Evolutionary conservation across 2,113 vertebrate genomes (phyloP), one percentile per base, ranked within the genome.

Genomic region (Calypte anna): DNA sequence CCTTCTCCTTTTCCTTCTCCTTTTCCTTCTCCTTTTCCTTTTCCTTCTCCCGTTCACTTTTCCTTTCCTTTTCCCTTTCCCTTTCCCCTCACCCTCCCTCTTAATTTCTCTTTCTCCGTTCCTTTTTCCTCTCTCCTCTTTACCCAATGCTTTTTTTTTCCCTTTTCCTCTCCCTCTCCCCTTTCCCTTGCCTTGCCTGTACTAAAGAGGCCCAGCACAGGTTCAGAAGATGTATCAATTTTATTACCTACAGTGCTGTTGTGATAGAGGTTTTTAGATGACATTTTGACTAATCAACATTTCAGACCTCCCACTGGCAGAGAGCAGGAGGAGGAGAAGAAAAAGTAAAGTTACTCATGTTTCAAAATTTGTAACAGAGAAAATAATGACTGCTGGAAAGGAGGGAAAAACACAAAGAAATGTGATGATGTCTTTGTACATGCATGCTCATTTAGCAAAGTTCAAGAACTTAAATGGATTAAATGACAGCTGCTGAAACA

Each of bases 361-460:
- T n/a, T 88, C 12, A 30, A 10, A 61, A 6, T 79, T 79, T 72
- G 19, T 67, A 93, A 67, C 46, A 36, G n/a, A 61, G 64, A 62
- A 90, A 86, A 82, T 64, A 92, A 62, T 63, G 66, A 70, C 33
- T 83, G 40, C 40, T 88, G 23, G 54, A 82, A 73, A 84, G 36
- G 31, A 66, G 7, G 20, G 10, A 31, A 63, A 59, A 87, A 43
- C 38, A 33, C 24, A 86, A 85, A 83, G 58, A 79, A 95, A 55
- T n/a, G 33, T 59, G 24, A 25, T 27, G 21, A 77, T 83, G 1
- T 33, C 9, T 72, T 73, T 50, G 30, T 62, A 82, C 75, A 14
- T 36, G 15, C 36, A 27, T 62, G 6, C 36, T 80, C 6, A 25
- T 84, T 72, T 87, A 67, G 10, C 16, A 38, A 59, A 66, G 10